phyloP scores from a whole-genome alignment of 2,797 vertebrate species.

The Cetoscarus ocellatus region DNA sequence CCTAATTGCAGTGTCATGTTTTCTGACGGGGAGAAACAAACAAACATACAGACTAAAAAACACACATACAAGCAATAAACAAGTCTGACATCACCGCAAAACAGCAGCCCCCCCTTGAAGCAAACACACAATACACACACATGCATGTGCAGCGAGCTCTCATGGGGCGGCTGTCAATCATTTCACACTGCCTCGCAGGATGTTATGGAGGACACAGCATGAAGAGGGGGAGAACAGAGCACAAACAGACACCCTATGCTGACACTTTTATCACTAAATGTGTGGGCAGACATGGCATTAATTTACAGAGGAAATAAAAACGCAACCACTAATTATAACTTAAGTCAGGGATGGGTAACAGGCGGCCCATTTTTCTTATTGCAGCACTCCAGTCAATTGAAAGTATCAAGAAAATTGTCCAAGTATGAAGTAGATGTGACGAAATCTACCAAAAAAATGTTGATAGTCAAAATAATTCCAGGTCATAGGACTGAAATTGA shows the following conservation, averaged over 20 bases:
- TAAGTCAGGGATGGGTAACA: no score
- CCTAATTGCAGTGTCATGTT: slow-evolving; percentile 52
- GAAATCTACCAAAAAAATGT: no score
- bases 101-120: slow-evolving; percentile 24
- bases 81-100: slow-evolving; percentile 40
- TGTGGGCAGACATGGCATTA: neutral
- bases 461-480: no score
- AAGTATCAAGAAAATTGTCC: no score
- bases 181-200: slow-evolving; percentile 45
- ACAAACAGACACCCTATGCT: slow-evolving; percentile 36
- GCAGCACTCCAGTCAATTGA: no score
- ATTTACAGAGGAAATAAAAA: neutral
- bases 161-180: slow-evolving; percentile 73
- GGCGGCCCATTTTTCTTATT: no score
- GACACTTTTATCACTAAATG: neutral
- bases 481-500: no score
- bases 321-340: no score
- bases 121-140: slow-evolving; percentile 21
- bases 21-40: slow-evolving; percentile 27
- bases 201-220: slow-evolving; percentile 49
- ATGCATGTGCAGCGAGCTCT: slow-evolving; percentile 29
- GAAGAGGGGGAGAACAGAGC: slow-evolving; percentile 20
- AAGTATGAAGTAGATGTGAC: no score
- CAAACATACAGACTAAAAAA: slow-evolving; percentile 1
- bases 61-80: slow-evolving; percentile 26